These are phyloP conservation scores for Phyllotreta cruciferae DNA, from an alignment of 2,888 invertebrate genomes.

Conservation along the genomic window DNA sequence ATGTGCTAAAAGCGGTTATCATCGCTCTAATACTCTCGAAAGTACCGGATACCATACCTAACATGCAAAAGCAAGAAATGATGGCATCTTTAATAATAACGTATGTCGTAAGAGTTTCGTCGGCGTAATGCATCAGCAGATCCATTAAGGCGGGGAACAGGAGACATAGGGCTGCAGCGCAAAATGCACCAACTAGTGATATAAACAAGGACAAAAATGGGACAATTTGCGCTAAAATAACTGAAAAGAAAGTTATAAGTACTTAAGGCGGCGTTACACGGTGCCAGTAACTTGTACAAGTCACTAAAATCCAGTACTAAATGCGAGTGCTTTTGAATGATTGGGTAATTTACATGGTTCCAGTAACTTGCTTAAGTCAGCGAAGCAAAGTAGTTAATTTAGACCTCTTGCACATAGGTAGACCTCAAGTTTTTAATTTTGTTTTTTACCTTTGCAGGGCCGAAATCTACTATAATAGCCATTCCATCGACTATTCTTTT, in stretches of 20 bases:
- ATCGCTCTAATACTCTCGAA: not conserved
- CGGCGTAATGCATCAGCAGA: not conserved
- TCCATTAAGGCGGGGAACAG: conserved; percentile 76
- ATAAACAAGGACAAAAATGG: conserved; percentile 86
- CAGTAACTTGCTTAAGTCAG: too few species aligned
- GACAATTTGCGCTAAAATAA: conserved; percentile 81
- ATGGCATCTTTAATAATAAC: not conserved
- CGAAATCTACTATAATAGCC: too few species aligned
- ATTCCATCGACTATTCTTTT: too few species aligned
- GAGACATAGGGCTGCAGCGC: conserved; percentile 84
- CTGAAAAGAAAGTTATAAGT: conserved; percentile 62
- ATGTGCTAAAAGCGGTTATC: not conserved
- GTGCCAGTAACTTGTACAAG: too few species aligned
- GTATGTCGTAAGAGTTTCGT: not conserved
- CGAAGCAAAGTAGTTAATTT: too few species aligned
- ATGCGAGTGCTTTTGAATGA: too few species aligned
- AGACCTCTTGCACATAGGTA: too few species aligned
- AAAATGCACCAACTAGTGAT: conserved; percentile 87
- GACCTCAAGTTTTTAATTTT: too few species aligned
- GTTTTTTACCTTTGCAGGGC: too few species aligned
- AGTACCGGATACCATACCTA: not conserved
- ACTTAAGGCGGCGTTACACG: too few species aligned
- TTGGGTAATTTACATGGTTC: too few species aligned
- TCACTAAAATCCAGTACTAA: too few species aligned
- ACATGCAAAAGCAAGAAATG: not conserved